These are phyloP conservation scores for Arge pagana DNA, from an alignment of 2,888 invertebrate species.

Conservation along the genomic window DNA sequence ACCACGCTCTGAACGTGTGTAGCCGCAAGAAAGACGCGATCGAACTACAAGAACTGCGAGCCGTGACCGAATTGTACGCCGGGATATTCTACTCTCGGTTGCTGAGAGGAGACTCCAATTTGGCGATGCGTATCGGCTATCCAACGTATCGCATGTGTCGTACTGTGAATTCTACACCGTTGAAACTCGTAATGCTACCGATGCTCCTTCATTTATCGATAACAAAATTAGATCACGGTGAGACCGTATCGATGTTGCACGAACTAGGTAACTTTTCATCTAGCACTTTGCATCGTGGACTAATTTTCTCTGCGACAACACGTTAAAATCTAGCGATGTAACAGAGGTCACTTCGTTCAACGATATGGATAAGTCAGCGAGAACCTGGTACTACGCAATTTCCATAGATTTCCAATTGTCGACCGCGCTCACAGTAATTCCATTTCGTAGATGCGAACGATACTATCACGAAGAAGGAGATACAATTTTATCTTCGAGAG, in stretches of 20 bases:
- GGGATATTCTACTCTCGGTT: constrained; percentile 58
- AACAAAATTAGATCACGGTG: constrained; percentile 51
- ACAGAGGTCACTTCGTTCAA: constrained; percentile 43
- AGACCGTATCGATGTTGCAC: constrained; percentile 56
- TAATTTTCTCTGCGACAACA: not conserved
- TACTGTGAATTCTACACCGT: constrained; percentile 45
- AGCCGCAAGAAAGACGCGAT: constrained; percentile 49
- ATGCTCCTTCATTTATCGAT: constrained; percentile 53
- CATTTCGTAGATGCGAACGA: constrained; percentile 60
- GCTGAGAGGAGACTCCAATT: constrained; percentile 50
- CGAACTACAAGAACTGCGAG: constrained; percentile 58
- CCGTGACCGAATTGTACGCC: constrained; percentile 57
- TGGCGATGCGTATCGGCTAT: constrained; percentile 56
- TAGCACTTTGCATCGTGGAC: not conserved
- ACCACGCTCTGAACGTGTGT: constrained; percentile 56
- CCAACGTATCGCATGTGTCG: constrained; percentile 51
- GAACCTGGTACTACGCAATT: constrained; percentile 66
- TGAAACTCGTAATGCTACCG: constrained; percentile 53
- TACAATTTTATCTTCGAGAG: constrained; percentile 55
- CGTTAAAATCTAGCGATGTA: constrained; percentile 13
- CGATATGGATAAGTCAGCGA: constrained; percentile 57
- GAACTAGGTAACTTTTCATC: constrained; percentile 49
- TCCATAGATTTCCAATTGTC: constrained; percentile 65
- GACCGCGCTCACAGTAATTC: constrained; percentile 63
- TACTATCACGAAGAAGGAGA: constrained; percentile 64